These are phyloP conservation scores for Muricea muricata DNA, from an alignment of 92 coral and sea anemone genomes.

Conservation along the genomic window DNA sequence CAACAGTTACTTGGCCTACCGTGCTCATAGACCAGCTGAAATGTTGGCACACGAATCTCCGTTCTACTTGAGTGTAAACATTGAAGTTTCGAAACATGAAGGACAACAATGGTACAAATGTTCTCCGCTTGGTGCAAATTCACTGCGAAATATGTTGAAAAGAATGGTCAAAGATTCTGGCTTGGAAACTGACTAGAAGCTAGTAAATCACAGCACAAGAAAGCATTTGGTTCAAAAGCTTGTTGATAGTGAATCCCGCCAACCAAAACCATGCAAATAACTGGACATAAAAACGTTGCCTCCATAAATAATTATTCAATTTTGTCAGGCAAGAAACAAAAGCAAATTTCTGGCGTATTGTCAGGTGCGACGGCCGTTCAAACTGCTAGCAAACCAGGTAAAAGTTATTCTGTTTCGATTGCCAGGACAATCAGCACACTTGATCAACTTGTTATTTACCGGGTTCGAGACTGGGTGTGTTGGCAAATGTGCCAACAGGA, in stretches of 20 bases:
- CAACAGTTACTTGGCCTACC: slow-evolving; percentile 59
- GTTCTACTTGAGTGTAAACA: slow-evolving; percentile 67
- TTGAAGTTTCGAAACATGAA: slow-evolving; percentile 48
- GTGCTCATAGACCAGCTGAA: slow-evolving; percentile 58
- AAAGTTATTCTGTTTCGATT: slow-evolving; percentile 34
- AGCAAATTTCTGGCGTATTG: slow-evolving; percentile 64
- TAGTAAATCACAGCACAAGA: slow-evolving; percentile 73
- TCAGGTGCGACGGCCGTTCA: slow-evolving; percentile 36
- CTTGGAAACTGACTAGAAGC: slow-evolving; percentile 54
- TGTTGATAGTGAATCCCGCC: slow-evolving; percentile 63
- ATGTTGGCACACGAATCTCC: slow-evolving; percentile 42
- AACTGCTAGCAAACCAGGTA: slow-evolving; percentile 36
- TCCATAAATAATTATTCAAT: slow-evolving; percentile 70
- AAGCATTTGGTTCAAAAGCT: slow-evolving; percentile 67
- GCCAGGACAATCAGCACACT: slow-evolving; percentile 33
- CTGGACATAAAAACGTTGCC: slow-evolving; percentile 67
- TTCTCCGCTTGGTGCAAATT: slow-evolving; percentile 62
- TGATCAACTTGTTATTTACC: slow-evolving; percentile 14
- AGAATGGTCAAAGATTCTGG: slow-evolving; percentile 50
- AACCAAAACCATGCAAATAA: slow-evolving; percentile 62
- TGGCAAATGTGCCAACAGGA: not conserved
- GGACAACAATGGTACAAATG: slow-evolving; percentile 52
- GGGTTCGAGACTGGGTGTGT: not conserved
- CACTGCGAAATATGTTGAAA: slow-evolving; percentile 56
- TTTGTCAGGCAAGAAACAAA: slow-evolving; percentile 63